Conservation (phyloP, 1,140 invertebrate species). For the Drosophila neocordata region DNA sequence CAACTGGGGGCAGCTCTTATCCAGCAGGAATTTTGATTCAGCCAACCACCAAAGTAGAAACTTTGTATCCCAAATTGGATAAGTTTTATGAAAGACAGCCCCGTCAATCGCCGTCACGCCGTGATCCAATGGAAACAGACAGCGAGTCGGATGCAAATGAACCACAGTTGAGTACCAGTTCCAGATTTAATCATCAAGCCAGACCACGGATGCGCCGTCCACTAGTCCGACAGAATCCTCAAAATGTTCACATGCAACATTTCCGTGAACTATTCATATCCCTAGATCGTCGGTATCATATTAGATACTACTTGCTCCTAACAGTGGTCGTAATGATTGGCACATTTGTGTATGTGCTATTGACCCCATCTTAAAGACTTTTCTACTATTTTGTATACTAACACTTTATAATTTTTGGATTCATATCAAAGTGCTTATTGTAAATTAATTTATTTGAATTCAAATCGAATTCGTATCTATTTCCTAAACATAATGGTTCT, state of each 20-base stretch:
- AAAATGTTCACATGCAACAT: conserved; percentile 33
- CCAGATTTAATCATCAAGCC: conserved; percentile 26
- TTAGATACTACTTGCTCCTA: conserved; percentile 60
- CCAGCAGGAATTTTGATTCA: conserved; percentile 46
- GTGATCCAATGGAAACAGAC: conserved; percentile 48
- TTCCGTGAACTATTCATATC: conserved; percentile 39
- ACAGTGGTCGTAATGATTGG: conserved; percentile 43
- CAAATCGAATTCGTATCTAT: too few species aligned
- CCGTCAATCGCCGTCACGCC: neutral
- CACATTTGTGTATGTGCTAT: conserved; percentile 60
- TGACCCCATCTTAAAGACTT: conserved; percentile 35
- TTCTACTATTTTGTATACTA: neutral
- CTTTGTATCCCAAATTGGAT: conserved; percentile 57
- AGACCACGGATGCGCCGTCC: conserved; percentile 34
- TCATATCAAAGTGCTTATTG: neutral
- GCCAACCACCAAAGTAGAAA: conserved; percentile 41
- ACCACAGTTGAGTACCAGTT: conserved; percentile 14
- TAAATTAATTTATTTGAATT: neutral
- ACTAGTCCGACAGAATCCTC: neutral
- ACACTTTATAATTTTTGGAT: neutral
- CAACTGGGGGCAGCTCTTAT: conserved; percentile 1
- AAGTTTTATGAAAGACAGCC: conserved; percentile 50
- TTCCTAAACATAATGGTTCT: too few species aligned
- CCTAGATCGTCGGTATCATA: conserved; percentile 60
- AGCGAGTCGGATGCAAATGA: conserved; percentile 40